These are phyloP conservation scores for Equus quagga DNA, from an alignment of 2,113 vertebrate genomes.

Conservation along the genomic window DNA sequence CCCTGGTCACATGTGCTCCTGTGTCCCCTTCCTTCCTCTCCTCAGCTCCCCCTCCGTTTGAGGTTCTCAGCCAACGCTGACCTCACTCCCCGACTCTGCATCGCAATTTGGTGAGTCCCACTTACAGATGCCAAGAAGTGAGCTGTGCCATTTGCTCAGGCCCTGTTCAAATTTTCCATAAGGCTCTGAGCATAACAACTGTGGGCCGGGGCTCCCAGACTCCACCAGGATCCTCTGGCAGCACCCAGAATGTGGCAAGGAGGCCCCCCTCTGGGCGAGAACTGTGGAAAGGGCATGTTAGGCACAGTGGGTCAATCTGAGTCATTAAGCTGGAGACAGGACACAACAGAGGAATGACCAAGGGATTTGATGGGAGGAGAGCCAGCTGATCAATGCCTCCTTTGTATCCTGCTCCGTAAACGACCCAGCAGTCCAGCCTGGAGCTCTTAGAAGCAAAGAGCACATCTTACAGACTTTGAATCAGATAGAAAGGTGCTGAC, in stretches of 20 bases:
- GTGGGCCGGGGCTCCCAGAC: background rate
- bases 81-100: slow-evolving; percentile 31
- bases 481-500: background rate
- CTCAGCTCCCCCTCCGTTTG: background rate
- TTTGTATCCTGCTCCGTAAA: background rate
- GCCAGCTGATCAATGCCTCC: background rate
- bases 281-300: background rate
- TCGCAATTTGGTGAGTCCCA: background rate
- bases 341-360: background rate
- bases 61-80: slow-evolving; percentile 57
- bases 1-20: background rate
- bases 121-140: slow-evolving; percentile 32
- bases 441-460: background rate
- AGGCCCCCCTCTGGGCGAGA: background rate
- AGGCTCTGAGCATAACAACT: background rate
- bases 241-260: background rate
- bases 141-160: background rate
- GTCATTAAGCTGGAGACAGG: background rate
- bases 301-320: background rate
- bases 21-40: background rate
- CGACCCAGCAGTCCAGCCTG: background rate
- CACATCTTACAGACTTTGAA: background rate
- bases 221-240: background rate
- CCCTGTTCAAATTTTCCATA: slow-evolving; percentile 50
- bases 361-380: background rate